Conservation (phyloP, 37 sponge, comb jelly and placozoan species). For the Agelas oroides region DNA sequence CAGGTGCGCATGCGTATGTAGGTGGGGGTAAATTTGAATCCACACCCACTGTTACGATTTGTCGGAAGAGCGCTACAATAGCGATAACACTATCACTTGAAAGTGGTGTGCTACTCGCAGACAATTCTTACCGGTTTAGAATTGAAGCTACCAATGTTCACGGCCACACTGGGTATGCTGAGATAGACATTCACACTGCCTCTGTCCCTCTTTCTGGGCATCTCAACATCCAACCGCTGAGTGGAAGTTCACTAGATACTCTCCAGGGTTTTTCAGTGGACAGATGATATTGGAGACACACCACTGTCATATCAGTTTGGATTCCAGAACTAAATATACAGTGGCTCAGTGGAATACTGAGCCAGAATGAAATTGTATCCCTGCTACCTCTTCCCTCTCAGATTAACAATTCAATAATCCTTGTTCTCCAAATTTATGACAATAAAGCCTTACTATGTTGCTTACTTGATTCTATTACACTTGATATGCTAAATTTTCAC, state of each 20-base stretch:
- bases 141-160: background rate
- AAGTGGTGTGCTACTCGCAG: slow-evolving; percentile 15
- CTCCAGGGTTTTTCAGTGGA: slow-evolving; percentile 37
- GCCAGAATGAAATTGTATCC: background rate
- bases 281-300: slow-evolving; percentile 35
- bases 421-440: slow-evolving; percentile 43
- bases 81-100: slow-evolving; percentile 6
- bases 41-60: too few species aligned
- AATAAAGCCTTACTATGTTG: too few species aligned
- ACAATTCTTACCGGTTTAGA: slow-evolving; percentile 39
- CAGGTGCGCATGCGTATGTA: too few species aligned
- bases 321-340: slow-evolving; percentile 1
- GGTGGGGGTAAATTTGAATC: too few species aligned
- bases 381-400: slow-evolving; percentile 10
- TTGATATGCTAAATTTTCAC: too few species aligned
- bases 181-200: slow-evolving; percentile 32
- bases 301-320: slow-evolving; percentile 72
- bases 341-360: slow-evolving; percentile 30
- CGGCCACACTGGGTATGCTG: slow-evolving; percentile 11
- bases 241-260: slow-evolving; percentile 23
- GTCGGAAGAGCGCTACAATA: too few species aligned
- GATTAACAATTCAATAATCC: background rate
- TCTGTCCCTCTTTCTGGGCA: slow-evolving; percentile 28
- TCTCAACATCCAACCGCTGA: background rate
- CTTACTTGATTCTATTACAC: too few species aligned